phyloP scores from a whole-genome alignment of 2,113 vertebrate species.

The Notechis scutatus region DNA sequence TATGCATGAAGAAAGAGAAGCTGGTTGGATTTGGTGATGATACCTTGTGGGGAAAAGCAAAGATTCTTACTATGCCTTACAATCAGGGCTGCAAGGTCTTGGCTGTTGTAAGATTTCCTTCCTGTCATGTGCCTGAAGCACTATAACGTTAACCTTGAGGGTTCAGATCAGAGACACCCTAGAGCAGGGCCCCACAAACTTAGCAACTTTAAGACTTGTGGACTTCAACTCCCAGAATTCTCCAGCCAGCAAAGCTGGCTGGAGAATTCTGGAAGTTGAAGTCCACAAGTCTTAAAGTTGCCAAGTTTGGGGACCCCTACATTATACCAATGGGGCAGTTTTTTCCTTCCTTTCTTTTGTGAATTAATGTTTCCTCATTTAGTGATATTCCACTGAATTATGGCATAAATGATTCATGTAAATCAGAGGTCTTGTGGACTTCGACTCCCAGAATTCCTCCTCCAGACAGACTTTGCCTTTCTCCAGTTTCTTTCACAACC shows the following conservation, averaged over 20 bases:
- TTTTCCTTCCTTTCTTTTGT: not conserved
- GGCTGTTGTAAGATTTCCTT: not conserved
- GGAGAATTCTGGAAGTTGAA: too few relatives aligned
- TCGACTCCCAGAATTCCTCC: too few relatives aligned
- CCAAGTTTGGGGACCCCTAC: too few relatives aligned
- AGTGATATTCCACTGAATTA: not conserved
- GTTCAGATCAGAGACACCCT: not conserved
- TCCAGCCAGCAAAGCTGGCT: too few relatives aligned
- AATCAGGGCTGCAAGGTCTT: not conserved
- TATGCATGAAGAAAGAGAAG: slow-evolving; percentile 71
- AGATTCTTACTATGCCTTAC: not conserved
- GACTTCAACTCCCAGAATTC: too few relatives aligned
- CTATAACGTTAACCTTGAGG: not conserved
- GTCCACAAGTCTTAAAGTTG: too few relatives aligned
- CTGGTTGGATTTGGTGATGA: slow-evolving; percentile 79
- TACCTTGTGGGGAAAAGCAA: slow-evolving; percentile 66
- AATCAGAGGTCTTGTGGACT: too few relatives aligned
- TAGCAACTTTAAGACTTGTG: too few relatives aligned
- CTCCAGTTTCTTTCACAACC: too few relatives aligned
- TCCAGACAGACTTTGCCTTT: too few relatives aligned
- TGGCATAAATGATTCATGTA: not conserved
- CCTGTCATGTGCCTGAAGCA: not conserved
- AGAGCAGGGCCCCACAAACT: too few relatives aligned
- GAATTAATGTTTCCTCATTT: not conserved
- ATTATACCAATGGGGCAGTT: not conserved